phyloP scores from a whole-genome alignment of 2,888 invertebrate genomes.

The Drosophila borborema region DNA sequence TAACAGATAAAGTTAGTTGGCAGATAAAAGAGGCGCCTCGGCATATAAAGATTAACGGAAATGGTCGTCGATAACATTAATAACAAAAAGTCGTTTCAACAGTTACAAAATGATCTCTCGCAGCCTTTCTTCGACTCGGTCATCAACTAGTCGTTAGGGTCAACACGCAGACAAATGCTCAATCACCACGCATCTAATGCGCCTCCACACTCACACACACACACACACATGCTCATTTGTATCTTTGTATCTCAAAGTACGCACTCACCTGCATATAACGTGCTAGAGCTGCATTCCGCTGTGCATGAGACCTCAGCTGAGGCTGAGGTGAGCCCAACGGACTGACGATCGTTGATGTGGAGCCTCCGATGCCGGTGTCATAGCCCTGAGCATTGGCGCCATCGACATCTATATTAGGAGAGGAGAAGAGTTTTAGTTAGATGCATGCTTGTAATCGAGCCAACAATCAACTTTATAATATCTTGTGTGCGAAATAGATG shows the following conservation, averaged over 20 bases:
- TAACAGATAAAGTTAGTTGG: slow-evolving; percentile 28
- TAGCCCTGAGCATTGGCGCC: slow-evolving; percentile 85
- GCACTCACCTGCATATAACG: slow-evolving; percentile 88
- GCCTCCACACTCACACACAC: slow-evolving; percentile 28
- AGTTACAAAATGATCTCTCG: slow-evolving; percentile 42
- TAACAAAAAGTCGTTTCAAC: slow-evolving; percentile 39
- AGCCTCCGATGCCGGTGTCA: slow-evolving; percentile 85
- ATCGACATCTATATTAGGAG: slow-evolving; percentile 78
- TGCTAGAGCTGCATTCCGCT: slow-evolving; percentile 87
- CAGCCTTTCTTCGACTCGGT: slow-evolving; percentile 25
- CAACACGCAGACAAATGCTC: slow-evolving; percentile 48
- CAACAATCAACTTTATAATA: slow-evolving; percentile 8
- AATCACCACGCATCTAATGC: slow-evolving; percentile 34
- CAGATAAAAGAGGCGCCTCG: slow-evolving; percentile 70
- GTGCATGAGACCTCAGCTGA: slow-evolving; percentile 86
- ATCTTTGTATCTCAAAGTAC: slow-evolving; percentile 49
- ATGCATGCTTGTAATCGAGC: slow-evolving; percentile 21
- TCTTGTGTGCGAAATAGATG: slow-evolving; percentile 18
- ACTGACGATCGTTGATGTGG: slow-evolving; percentile 85
- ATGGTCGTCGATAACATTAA: slow-evolving; percentile 43
- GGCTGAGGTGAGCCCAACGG: slow-evolving; percentile 86
- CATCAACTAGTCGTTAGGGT: slow-evolving; percentile 75
- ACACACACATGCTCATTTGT: slow-evolving; percentile 21
- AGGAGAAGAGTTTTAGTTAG: background rate
- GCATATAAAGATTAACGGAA: slow-evolving; percentile 62